These are phyloP conservation scores for Labrus mixtus DNA, from an alignment of 2,113 vertebrate genomes.

Conservation along the genomic window DNA sequence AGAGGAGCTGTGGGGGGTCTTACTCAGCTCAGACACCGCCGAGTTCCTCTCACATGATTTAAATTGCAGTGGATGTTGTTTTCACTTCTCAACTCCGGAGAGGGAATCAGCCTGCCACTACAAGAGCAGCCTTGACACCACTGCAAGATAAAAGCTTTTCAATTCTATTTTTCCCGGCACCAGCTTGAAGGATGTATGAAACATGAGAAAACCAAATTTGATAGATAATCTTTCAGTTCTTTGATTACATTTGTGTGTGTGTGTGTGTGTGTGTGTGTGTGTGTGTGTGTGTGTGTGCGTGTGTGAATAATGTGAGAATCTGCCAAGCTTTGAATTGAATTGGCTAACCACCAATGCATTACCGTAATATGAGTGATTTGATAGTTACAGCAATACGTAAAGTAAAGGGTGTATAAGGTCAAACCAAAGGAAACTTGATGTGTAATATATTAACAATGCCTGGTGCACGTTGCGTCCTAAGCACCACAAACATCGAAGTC, in stretches of 20 bases:
- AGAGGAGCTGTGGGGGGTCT: slow-evolving; percentile 3
- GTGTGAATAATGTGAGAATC: too few species aligned
- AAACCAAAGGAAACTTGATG: too few species aligned
- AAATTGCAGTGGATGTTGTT: neutral
- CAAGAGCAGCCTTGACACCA: neutral
- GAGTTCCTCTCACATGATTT: slow-evolving; percentile 1
- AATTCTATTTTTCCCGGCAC: neutral
- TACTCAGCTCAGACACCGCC: neutral
- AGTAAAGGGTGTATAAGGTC: too few species aligned
- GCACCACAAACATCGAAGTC: too few species aligned
- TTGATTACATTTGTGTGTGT: slow-evolving; percentile 25
- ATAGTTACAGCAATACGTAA: too few species aligned
- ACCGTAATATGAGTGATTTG: too few species aligned
- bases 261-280: neutral
- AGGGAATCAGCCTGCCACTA: neutral
- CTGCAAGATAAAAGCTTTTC: neutral
- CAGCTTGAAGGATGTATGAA: neutral
- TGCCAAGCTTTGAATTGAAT: too few species aligned
- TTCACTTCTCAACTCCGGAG: neutral
- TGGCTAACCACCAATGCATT: too few species aligned
- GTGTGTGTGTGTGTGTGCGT: neutral
- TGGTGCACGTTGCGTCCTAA: too few species aligned
- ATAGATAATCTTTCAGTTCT: slow-evolving; percentile 19
- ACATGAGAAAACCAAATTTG: neutral
- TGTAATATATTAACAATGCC: too few species aligned